Conservation (phyloP, 2,797 vertebrate genomes). For the Xenops minutus region DNA sequence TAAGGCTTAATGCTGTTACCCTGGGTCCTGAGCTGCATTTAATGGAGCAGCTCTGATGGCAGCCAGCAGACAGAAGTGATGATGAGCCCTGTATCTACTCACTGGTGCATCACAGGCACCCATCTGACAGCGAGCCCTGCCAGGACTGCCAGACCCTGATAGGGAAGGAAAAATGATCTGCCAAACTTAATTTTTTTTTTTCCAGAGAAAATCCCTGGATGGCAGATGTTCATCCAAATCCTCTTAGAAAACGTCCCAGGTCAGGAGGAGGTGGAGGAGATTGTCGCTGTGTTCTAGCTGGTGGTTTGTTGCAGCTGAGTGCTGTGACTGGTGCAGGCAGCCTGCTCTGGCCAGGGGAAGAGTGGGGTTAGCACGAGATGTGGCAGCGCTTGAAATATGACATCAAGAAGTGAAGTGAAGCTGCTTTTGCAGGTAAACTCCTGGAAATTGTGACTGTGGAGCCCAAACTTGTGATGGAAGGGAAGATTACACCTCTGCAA, state of each 20-base stretch:
- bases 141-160: background rate
- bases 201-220: background rate
- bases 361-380: background rate
- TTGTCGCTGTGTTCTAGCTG: background rate
- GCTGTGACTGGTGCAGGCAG: background rate
- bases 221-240: conserved; percentile 58
- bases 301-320: background rate
- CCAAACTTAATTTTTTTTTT: background rate
- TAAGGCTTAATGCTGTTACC: background rate
- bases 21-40: background rate
- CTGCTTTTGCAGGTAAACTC: background rate
- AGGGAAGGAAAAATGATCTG: background rate
- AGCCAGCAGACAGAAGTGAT: background rate
- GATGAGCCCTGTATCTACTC: background rate
- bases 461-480: background rate
- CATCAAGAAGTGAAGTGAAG: background rate
- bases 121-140: background rate
- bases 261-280: background rate
- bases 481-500: background rate
- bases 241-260: conserved; percentile 5
- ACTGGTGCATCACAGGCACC: background rate
- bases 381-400: background rate
- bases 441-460: background rate
- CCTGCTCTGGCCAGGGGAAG: background rate
- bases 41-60: background rate